Conservation (phyloP, 2,888 invertebrate species). For the Ectemnius cavifrons region DNA sequence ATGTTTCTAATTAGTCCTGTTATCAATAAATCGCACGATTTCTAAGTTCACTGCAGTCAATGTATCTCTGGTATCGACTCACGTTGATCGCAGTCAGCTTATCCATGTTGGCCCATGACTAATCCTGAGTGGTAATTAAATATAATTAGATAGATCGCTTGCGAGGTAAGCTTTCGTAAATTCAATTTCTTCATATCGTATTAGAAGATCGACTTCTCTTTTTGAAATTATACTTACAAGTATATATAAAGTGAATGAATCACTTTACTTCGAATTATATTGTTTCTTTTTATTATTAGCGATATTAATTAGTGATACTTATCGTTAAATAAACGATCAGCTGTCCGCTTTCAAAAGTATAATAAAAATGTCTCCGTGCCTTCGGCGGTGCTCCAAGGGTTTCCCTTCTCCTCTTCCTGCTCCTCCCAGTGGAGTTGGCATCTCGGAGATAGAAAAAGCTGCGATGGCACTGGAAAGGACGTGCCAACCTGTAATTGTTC, state of each 20-base stretch:
- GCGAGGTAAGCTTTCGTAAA: background rate
- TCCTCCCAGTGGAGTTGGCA: conserved; percentile 59
- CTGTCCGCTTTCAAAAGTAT: conserved; percentile 21
- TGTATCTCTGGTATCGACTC: background rate
- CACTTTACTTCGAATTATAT: too few species aligned
- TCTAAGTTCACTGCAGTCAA: too few species aligned
- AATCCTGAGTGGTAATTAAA: conserved; percentile 31
- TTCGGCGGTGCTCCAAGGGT: conserved; percentile 52
- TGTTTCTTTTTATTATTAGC: too few species aligned
- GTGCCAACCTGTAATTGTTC: conserved; percentile 75
- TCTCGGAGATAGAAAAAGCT: conserved; percentile 67
- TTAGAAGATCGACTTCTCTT: too few species aligned
- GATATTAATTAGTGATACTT: background rate
- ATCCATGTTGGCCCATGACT: conserved; percentile 5
- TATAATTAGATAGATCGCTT: conserved; percentile 4
- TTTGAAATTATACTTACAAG: too few species aligned
- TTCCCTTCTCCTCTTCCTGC: conserved; percentile 54
- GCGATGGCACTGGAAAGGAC: conserved; percentile 66
- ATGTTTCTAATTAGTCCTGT: background rate
- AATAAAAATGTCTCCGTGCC: conserved; percentile 44
- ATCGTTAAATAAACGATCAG: conserved; percentile 16
- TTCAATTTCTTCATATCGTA: too few species aligned
- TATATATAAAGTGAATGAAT: too few species aligned
- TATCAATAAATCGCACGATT: too few species aligned
- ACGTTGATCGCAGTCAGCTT: conserved; percentile 17